Evolutionary conservation across 2,113 vertebrate genomes (phyloP).

Genomic region (Dinomys branickii): DNA sequence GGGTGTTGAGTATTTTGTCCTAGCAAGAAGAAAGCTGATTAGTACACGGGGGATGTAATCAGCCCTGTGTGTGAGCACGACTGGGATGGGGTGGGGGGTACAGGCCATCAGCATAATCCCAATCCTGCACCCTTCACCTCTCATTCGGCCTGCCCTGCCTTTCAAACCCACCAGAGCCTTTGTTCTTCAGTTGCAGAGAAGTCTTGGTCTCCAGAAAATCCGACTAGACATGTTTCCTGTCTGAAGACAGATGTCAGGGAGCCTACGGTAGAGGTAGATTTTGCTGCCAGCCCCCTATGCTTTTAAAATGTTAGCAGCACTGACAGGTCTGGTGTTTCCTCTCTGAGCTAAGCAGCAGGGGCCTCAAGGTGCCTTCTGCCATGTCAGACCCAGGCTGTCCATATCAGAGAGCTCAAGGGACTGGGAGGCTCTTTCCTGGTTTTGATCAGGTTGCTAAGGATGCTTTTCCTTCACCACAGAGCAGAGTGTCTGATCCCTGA

Average conservation of each 20-base stretch:
- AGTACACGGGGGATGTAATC: accelerated
- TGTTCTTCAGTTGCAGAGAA: constrained; percentile 73
- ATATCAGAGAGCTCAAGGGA: background rate
- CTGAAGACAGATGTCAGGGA: constrained; percentile 66
- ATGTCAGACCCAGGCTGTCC: constrained; percentile 72
- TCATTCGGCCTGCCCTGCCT: background rate
- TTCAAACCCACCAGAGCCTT: background rate
- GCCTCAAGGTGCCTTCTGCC: constrained; percentile 75
- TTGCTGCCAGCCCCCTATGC: constrained; percentile 72
- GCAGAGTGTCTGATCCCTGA: background rate
- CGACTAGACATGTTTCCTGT: constrained; percentile 71
- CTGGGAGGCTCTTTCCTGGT: accelerated
- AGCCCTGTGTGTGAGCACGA: background rate
- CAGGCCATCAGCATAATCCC: background rate
- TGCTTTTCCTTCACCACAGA: accelerated
- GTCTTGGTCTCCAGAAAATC: constrained; percentile 76
- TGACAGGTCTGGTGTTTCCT: constrained; percentile 77
- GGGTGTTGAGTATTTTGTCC: background rate
- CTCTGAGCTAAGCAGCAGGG: constrained; percentile 75
- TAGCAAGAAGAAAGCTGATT: background rate
- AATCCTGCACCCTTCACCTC: background rate
- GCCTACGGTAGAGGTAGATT: constrained; percentile 65
- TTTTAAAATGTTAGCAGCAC: constrained; percentile 73
- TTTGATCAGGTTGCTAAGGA: constrained; percentile 24
- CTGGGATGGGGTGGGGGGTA: accelerated